Evolutionary conservation across 1,140 invertebrate species (phyloP).

Genomic region (Drosophila arawakana): DNA sequence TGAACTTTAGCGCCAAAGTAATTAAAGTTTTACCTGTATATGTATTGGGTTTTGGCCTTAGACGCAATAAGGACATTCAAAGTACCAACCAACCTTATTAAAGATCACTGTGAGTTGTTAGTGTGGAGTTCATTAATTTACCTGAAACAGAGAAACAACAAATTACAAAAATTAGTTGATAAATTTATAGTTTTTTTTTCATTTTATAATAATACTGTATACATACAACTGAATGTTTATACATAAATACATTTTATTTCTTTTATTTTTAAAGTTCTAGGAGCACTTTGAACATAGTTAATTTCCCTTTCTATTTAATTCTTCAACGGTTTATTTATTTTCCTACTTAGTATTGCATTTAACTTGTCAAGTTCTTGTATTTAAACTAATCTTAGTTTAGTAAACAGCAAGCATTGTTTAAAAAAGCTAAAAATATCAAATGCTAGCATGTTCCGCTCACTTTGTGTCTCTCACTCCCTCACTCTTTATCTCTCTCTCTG

Average conservation of each 20-base stretch:
- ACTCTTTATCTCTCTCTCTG: background rate
- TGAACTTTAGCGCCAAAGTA: constrained; percentile 72
- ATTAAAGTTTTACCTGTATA: constrained; percentile 66
- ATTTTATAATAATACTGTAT: no score
- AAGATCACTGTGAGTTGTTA: constrained; percentile 9
- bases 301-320: no score
- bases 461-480: background rate
- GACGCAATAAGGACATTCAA: constrained; percentile 23
- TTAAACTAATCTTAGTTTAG: background rate
- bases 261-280: no score
- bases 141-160: constrained; percentile 38
- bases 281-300: no score
- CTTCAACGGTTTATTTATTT: background rate
- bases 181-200: no score
- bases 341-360: background rate
- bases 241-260: no score
- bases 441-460: constrained; percentile 1
- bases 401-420: constrained; percentile 2
- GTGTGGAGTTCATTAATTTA: constrained; percentile 45
- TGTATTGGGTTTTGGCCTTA: background rate
- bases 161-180: background rate
- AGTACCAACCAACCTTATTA: constrained; percentile 51
- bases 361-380: background rate
- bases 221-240: no score
- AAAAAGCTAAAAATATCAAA: constrained; percentile 16